Evolutionary conservation across 1,140 invertebrate species (phyloP), one percentile per base, ranked within the genome.

Genomic region (Penaeus vannamei): DNA sequence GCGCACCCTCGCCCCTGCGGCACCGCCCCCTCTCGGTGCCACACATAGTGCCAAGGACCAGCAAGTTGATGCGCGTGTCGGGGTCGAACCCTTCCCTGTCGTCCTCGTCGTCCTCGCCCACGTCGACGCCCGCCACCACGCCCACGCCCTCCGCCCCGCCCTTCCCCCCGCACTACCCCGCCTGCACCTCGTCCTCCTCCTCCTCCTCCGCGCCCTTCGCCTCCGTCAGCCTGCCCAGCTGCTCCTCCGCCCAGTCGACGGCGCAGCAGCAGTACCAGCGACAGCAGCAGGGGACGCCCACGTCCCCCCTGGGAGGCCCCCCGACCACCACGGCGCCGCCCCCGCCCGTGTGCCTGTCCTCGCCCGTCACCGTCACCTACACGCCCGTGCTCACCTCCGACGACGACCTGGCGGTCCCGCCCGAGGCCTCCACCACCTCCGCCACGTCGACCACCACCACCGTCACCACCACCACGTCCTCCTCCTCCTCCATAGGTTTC

Each of bases 381-480:
- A 86, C 61, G 20, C 64, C 91, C 86, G 61, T 91, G 36, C 42
- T 86, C 42, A 92, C 89, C 89, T 92, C 84, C 92, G 92, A 91
- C 64, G 91, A 87, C 36, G 17, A 42, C 19, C 23, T 22, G 23
- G 26, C 17, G 26, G 29, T 60, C 92, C 32, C 90, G 90, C 53
- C 53, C 53, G 81, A 89, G 83, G 82, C 91, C 8, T 19, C 60
- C 85, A 84, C 90, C 84, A 92, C 90, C 61, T 92, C 92, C 53
- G 91, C 92, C 19, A 92, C 93, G 10, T n/a, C 93, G 92, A 60
- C 93, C 93, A 46, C 93, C 93, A 1, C 85, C 92, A 59, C 93
- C 93, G 4, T 81, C 76, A 77, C 90, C 84, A 42, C 86, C 85
- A 85, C 69, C 60, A 76, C 85, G 83, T 46, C 90, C 88, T 26